Evolutionary conservation across 2,797 vertebrate species (phyloP).

Genomic region (Argyrosomus regius): DNA sequence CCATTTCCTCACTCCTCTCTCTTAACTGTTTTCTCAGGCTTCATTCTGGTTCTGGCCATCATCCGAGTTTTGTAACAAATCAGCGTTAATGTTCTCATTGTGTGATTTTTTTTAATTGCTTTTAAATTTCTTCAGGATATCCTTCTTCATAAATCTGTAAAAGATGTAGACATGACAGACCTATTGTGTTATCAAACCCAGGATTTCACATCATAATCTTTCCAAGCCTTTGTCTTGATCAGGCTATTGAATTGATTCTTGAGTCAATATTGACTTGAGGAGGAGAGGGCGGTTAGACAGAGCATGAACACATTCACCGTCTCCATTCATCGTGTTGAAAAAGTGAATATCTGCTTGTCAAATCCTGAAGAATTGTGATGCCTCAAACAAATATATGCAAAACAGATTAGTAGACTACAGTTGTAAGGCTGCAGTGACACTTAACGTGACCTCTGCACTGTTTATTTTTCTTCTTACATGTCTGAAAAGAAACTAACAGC

Average conservation of each 20-base stretch:
- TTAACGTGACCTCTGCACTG: neutral
- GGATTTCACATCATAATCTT: constrained; percentile 25
- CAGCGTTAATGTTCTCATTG: constrained; percentile 8
- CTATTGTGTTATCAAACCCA: constrained; percentile 7
- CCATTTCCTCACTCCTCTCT: constrained; percentile 39
- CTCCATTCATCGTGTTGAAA: neutral
- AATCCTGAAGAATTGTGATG: neutral
- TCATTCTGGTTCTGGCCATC: neutral
- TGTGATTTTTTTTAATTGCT: constrained; percentile 31
- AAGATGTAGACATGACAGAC: constrained; percentile 5
- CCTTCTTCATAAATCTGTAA: constrained; percentile 30
- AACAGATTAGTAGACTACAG: neutral
- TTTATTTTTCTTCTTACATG: neutral
- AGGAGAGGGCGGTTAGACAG: constrained; percentile 5
- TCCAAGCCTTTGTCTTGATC: constrained; percentile 15
- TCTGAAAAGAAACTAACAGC: neutral
- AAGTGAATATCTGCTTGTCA: neutral
- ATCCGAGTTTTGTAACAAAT: neutral
- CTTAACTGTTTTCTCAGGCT: neutral
- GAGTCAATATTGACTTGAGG: constrained; percentile 62
- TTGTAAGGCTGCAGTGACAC: neutral
- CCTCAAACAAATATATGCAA: constrained; percentile 15
- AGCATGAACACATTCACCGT: neutral
- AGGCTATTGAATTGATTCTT: constrained; percentile 2
- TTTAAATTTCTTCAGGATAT: constrained; percentile 8